Conservation (phyloP, 2,888 invertebrate species). For the Drosophila paucipuncta region DNA sequence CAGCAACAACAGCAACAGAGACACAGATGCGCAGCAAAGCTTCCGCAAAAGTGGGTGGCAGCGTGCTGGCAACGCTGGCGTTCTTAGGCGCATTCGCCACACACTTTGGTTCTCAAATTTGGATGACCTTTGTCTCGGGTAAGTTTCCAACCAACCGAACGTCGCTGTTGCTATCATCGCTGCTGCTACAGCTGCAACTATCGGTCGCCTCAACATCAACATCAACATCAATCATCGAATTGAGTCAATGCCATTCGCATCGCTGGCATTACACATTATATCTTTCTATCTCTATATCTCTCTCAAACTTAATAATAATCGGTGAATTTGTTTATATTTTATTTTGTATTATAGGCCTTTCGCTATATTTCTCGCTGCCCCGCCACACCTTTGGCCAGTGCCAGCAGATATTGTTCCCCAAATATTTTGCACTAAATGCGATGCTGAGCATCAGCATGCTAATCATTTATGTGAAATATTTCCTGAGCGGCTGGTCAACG, state of each 20-base stretch:
- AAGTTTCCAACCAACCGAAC: slow-evolving; percentile 45
- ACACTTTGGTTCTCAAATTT: slow-evolving; percentile 94
- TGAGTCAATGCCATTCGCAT: slow-evolving; percentile 28
- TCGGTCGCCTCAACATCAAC: background rate
- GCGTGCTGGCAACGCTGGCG: slow-evolving; percentile 86
- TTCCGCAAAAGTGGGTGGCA: slow-evolving; percentile 22
- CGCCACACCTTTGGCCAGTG: slow-evolving; percentile 95
- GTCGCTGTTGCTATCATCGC: slow-evolving; percentile 2
- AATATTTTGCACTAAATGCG: slow-evolving; percentile 93
- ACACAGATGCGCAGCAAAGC: slow-evolving; percentile 21
- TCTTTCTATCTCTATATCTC: background rate
- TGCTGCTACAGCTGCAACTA: background rate
- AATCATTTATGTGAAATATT: slow-evolving; percentile 87
- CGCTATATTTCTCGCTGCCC: slow-evolving; percentile 93
- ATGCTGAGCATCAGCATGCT: slow-evolving; percentile 90
- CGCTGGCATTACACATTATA: slow-evolving; percentile 41
- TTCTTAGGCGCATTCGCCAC: slow-evolving; percentile 92
- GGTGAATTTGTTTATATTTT: background rate
- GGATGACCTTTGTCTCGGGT: slow-evolving; percentile 97
- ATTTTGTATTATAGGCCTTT: slow-evolving; percentile 88
- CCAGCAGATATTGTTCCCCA: slow-evolving; percentile 94
- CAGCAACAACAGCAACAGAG: slow-evolving; percentile 33
- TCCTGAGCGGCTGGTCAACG: slow-evolving; percentile 86
- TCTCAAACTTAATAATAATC: slow-evolving; percentile 2
- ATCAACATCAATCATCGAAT: slow-evolving; percentile 18